Evolutionary conservation across 2,797 vertebrate genomes (phyloP).

Genomic region (Smutsia gigantea): DNA sequence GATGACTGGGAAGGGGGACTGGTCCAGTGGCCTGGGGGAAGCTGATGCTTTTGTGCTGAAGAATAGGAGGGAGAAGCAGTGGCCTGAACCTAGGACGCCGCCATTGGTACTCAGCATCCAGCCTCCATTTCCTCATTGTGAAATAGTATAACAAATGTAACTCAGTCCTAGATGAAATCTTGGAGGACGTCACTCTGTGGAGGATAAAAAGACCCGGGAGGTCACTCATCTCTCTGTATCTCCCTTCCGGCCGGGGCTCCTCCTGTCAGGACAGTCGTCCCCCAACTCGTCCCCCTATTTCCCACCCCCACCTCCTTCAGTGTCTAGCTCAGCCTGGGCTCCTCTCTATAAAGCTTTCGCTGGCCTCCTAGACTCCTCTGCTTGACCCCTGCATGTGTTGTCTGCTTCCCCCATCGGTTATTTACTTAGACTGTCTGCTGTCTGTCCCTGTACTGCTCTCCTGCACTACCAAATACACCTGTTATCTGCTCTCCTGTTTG

Average conservation of each 20-base stretch:
- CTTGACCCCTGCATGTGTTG: fast-evolving
- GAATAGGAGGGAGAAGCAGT: fast-evolving
- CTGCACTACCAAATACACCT: neutral
- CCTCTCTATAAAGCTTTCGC: neutral
- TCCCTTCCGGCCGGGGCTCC: neutral
- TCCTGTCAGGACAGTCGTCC: neutral
- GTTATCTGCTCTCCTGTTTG: neutral
- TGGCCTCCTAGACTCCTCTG: neutral
- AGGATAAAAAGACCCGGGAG: neutral
- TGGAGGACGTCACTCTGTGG: neutral
- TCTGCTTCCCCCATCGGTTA: neutral
- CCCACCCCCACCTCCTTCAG: neutral
- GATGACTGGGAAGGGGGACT: neutral
- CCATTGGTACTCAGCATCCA: neutral
- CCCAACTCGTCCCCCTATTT: neutral
- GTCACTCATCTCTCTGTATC: neutral
- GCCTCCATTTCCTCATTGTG: neutral
- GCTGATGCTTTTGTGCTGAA: fast-evolving
- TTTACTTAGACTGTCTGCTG: no score
- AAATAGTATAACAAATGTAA: neutral
- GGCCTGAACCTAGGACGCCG: fast-evolving
- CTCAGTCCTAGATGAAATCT: neutral
- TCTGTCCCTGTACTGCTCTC: fast-evolving
- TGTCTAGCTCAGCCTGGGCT: neutral
- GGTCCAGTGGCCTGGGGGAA: neutral